Conservation (phyloP, 2,797 vertebrate genomes). For the Tadarida brasiliensis region DNA sequence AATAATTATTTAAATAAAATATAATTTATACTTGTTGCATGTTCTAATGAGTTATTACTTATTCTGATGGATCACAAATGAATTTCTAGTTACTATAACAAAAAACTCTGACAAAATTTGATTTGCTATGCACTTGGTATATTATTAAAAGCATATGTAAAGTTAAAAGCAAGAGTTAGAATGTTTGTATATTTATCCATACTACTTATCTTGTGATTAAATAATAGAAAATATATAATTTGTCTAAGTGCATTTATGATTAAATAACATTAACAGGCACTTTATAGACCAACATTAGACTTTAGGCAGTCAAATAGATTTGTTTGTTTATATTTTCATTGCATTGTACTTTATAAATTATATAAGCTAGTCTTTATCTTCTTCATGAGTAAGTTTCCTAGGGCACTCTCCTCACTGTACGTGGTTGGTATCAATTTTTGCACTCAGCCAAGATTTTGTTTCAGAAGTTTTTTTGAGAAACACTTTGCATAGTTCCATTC, state of each 20-base stretch:
- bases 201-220: background rate
- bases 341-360: slow-evolving; percentile 55
- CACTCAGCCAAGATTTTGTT: background rate
- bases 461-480: slow-evolving; percentile 70
- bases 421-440: slow-evolving; percentile 5
- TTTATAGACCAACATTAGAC: background rate
- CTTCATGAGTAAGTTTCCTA: background rate
- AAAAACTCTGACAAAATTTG: background rate
- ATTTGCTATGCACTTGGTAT: background rate
- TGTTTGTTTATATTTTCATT: background rate
- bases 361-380: slow-evolving; percentile 19
- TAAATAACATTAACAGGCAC: background rate
- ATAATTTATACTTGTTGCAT: background rate
- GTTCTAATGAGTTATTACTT: background rate
- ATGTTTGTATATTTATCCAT: background rate
- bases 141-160: background rate
- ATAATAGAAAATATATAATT: background rate
- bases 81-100: background rate
- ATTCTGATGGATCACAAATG: background rate
- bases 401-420: slow-evolving; percentile 9
- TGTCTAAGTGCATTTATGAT: background rate
- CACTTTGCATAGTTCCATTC: slow-evolving; percentile 65
- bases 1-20: slow-evolving; percentile 17
- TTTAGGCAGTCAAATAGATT: background rate
- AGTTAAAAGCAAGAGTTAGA: background rate